Base-by-base conservation (phyloP, 2,888 invertebrate species). In the Dusona sp. region DNA sequence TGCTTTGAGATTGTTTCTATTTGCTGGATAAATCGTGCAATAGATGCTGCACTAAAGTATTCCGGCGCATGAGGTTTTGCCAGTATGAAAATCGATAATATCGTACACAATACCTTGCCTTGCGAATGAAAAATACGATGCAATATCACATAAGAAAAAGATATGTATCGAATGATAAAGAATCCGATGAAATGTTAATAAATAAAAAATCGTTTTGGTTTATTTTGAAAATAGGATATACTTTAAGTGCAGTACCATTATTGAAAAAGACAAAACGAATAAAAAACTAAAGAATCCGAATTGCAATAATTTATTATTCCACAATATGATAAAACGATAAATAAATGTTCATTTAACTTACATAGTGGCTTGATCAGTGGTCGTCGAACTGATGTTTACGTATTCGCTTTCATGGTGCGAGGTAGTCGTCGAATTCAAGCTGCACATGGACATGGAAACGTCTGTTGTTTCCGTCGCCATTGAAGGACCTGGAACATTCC, bases 401-500 rank as follows among this genome's bases (percentile, higher is more conserved):
- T 95, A 95, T 88, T 95, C 95, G 48, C 94, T 94, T 82, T 95
- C 95, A 85, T 94, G 94, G 81, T 94, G 94, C 79, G 92, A 92
- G 78, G 90, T 89, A 16, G 92, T 92, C 57, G 94, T 94, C 48
- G 95, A 95, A 88, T 94, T 95, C 68, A 95, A 91, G 82, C 95
- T 95, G 92, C 95, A 95, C 90, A 95, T 93, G 65, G 95, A 95
- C 91, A 92, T 90, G 88, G 95, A 95, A 84, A 95, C 93, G 90
- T 95, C 95, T 54, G 95, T 95, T 75, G 95, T 95, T 91, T 95
- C 95, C 77, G 94, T 94, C 16, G 94, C 95, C 86, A 94, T 93
- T 82, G 95, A 95, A 74, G 94, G 93, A 86, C 94, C 95, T 95
- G 92, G 79, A 93, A 90, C 85, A 89, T 77, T 83, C 94, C 16